phyloP scores from a whole-genome alignment of 2,797 vertebrate genomes.

The Lacerta viridis region DNA sequence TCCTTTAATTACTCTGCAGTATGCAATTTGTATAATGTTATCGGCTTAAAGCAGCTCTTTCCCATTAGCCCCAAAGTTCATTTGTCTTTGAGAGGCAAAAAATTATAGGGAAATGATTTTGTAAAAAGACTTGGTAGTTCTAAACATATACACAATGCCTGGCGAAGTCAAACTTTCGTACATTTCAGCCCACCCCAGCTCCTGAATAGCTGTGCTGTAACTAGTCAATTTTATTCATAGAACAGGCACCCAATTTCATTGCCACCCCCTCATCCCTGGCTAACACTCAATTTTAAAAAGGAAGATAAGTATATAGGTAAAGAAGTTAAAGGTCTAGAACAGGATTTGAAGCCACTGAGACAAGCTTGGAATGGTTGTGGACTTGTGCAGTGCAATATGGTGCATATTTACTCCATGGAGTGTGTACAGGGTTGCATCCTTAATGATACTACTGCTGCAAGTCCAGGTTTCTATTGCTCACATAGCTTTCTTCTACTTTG shows the following conservation, averaged over 20 bases:
- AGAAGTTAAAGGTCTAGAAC: background rate
- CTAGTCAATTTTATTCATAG: background rate
- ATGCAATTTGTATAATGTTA: conserved; percentile 44
- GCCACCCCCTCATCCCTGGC: background rate
- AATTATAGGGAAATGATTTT: background rate
- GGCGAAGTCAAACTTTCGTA: background rate
- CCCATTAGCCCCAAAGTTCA: conserved; percentile 16
- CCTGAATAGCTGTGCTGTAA: background rate
- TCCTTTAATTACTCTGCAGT: conserved; percentile 64
- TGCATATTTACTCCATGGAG: background rate
- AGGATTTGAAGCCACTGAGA: background rate
- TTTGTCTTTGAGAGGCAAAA: conserved; percentile 50
- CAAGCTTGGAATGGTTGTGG: background rate
- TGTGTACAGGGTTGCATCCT: background rate
- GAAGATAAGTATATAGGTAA: background rate
- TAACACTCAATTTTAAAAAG: background rate
- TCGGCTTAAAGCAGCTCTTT: conserved; percentile 50
- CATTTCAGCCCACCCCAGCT: background rate
- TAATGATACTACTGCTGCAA: background rate
- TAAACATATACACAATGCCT: background rate
- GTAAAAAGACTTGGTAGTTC: background rate
- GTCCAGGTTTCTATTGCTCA: background rate
- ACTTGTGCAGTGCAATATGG: background rate
- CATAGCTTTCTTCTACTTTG: background rate
- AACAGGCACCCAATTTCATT: background rate